Percentiles rank a stretch among this genome's conserved stretches.
Conservation (phyloP, 2,888 invertebrate genomes). For the Stegophylla sp. region DNA sequence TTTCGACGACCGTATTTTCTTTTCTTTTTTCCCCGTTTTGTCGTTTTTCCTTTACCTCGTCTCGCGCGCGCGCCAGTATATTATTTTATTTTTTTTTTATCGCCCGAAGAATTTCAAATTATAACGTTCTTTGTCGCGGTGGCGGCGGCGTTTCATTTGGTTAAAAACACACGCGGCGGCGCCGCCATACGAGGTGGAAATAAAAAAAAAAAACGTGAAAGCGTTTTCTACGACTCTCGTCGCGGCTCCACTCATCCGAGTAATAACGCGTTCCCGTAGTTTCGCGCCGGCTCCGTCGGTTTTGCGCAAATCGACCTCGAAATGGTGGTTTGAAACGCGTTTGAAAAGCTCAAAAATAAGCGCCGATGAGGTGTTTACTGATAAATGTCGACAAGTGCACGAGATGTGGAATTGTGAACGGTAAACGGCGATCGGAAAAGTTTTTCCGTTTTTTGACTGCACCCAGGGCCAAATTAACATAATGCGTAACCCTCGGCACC, state of each 20-base stretch:
- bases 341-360: no score
- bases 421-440: no score
- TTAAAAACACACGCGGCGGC: slow-evolving; percentile 14
- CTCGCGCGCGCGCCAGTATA: no score
- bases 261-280: slow-evolving; percentile 45
- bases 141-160: slow-evolving; percentile 51
- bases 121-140: slow-evolving; percentile 52
- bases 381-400: no score
- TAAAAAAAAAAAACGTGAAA: background rate
- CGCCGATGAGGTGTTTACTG: no score
- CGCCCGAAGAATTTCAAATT: slow-evolving; percentile 56
- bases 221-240: slow-evolving; percentile 10
- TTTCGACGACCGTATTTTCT: slow-evolving; percentile 33
- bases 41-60: slow-evolving; percentile 25
- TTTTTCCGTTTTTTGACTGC: no score
- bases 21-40: slow-evolving; percentile 10
- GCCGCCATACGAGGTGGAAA: slow-evolving; percentile 4
- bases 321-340: no score
- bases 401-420: no score
- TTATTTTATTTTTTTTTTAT: slow-evolving; percentile 49
- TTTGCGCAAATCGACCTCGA: no score
- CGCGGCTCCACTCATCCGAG: slow-evolving; percentile 19
- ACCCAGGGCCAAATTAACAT: no score
- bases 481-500: no score
- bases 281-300: slow-evolving; percentile 18